Conservation (phyloP, 2,888 invertebrate genomes). For the Spodoptera picta region DNA sequence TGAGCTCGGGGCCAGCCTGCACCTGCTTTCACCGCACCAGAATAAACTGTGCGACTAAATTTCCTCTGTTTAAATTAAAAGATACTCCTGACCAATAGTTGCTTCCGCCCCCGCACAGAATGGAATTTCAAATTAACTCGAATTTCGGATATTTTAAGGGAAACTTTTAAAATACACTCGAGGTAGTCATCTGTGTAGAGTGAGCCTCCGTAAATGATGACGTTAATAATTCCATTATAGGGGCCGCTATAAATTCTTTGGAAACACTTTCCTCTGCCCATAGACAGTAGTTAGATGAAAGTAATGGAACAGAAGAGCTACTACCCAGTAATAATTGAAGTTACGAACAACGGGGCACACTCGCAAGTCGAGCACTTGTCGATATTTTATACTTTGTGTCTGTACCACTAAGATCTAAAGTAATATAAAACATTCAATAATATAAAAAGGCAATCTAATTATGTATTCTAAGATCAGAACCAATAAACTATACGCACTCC, state of each 20-base stretch:
- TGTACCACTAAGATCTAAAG: background rate
- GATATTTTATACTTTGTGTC: slow-evolving; percentile 2
- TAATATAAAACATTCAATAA: background rate
- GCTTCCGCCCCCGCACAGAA: slow-evolving; percentile 60
- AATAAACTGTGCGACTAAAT: slow-evolving; percentile 79
- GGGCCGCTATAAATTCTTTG: slow-evolving; percentile 48
- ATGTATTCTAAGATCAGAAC: slow-evolving; percentile 29
- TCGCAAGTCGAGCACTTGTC: background rate
- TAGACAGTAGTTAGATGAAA: slow-evolving; percentile 51
- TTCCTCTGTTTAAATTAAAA: slow-evolving; percentile 80
- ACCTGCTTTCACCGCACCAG: slow-evolving; percentile 79
- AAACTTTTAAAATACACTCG: slow-evolving; percentile 48
- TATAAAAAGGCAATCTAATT: slow-evolving; percentile 15
- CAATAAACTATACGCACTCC: slow-evolving; percentile 37
- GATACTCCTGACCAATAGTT: slow-evolving; percentile 75
- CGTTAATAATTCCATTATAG: slow-evolving; percentile 56
- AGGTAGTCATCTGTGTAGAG: slow-evolving; percentile 11
- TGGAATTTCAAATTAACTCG: slow-evolving; percentile 66
- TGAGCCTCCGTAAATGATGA: slow-evolving; percentile 48
- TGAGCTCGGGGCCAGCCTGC: slow-evolving; percentile 73
- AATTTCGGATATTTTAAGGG: slow-evolving; percentile 57
- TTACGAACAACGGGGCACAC: slow-evolving; percentile 29
- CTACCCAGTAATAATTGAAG: slow-evolving; percentile 45
- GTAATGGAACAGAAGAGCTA: slow-evolving; percentile 50
- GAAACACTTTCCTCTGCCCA: slow-evolving; percentile 36